Percentiles rank a stretch among this genome's conserved stretches.
These are phyloP conservation scores for Drosophila athabasca DNA, from an alignment of 1,140 invertebrate species.

Conservation along the genomic window DNA sequence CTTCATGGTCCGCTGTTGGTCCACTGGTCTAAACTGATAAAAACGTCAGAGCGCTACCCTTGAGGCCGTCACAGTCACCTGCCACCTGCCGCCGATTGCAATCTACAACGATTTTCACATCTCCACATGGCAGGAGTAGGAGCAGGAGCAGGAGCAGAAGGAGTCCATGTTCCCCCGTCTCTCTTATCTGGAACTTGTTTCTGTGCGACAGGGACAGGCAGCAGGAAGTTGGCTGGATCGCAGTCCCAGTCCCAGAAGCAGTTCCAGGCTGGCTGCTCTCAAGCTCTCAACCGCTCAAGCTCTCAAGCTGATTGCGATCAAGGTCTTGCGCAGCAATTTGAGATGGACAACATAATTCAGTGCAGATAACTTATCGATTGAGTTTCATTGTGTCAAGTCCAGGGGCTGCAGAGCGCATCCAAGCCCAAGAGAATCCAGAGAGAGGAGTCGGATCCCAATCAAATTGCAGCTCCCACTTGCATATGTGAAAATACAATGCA, in stretches of 20 bases:
- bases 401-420: conserved; percentile 9
- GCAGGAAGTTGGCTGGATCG: conserved; percentile 43
- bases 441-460: background rate
- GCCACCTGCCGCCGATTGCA: conserved; percentile 54
- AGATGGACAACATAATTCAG: conserved; percentile 69
- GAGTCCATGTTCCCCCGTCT: conserved; percentile 13
- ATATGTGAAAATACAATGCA: no score
- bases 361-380: conserved; percentile 53
- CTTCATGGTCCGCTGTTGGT: conserved; percentile 34
- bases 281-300: background rate
- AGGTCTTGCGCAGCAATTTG: conserved; percentile 54
- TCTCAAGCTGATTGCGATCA: conserved; percentile 41
- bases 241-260: conserved; percentile 22
- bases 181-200: conserved; percentile 59
- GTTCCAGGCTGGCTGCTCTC: background rate
- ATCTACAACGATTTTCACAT: conserved; percentile 67
- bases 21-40: conserved; percentile 68
- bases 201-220: conserved; percentile 15
- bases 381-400: conserved; percentile 15
- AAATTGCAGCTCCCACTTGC: no score
- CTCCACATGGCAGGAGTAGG: conserved; percentile 40
- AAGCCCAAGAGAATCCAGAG: background rate
- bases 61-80: conserved; percentile 48
- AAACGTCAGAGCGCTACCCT: conserved; percentile 70
- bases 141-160: conserved; percentile 11